A percentile compares a stretch with the other conserved stretches of the same genome.
Conservation (phyloP, 1,140 invertebrate genomes). For the Pseudobourletiella spinata region DNA sequence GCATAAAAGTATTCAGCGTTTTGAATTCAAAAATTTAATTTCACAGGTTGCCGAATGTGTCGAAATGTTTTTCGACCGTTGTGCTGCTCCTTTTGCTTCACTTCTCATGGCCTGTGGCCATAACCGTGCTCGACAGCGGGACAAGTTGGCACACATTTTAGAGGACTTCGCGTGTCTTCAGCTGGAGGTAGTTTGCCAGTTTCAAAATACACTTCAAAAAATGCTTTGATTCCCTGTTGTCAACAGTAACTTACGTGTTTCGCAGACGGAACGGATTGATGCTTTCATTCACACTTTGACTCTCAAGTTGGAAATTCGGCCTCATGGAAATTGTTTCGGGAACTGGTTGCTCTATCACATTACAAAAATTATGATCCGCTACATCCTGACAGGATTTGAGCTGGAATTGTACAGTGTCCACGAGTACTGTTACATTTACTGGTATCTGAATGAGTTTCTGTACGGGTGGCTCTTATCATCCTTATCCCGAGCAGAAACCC, state of each 20-base stretch:
- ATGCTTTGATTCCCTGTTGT: neutral
- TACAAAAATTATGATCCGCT: slow-evolving; percentile 91
- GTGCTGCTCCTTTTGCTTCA: slow-evolving; percentile 74
- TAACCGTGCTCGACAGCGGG: slow-evolving; percentile 85
- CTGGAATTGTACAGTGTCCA: slow-evolving; percentile 85
- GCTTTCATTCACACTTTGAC: slow-evolving; percentile 64
- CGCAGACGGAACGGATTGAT: slow-evolving; percentile 82
- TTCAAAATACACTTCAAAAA: slow-evolving; percentile 20
- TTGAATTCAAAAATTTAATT: no score
- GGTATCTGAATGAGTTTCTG: slow-evolving; percentile 92
- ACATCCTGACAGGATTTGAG: slow-evolving; percentile 87
- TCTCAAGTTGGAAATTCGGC: slow-evolving; percentile 56
- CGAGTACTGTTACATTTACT: slow-evolving; percentile 92
- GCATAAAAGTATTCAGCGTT: no score
- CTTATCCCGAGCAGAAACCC: slow-evolving; percentile 74
- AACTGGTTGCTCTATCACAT: slow-evolving; percentile 95
- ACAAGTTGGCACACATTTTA: slow-evolving; percentile 80
- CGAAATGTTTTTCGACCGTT: slow-evolving; percentile 78
- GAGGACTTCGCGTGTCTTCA: slow-evolving; percentile 85
- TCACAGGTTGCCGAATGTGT: slow-evolving; percentile 77
- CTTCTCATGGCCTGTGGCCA: slow-evolving; percentile 88
- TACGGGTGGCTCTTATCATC: slow-evolving; percentile 89
- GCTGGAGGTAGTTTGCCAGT: slow-evolving; percentile 68
- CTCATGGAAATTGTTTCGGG: slow-evolving; percentile 78
- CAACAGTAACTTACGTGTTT: slow-evolving; percentile 22